Evolutionary conservation across 2,797 vertebrate species (phyloP), one percentile per base, ranked within the genome.

Genomic region (Sebastes vulpes): DNA sequence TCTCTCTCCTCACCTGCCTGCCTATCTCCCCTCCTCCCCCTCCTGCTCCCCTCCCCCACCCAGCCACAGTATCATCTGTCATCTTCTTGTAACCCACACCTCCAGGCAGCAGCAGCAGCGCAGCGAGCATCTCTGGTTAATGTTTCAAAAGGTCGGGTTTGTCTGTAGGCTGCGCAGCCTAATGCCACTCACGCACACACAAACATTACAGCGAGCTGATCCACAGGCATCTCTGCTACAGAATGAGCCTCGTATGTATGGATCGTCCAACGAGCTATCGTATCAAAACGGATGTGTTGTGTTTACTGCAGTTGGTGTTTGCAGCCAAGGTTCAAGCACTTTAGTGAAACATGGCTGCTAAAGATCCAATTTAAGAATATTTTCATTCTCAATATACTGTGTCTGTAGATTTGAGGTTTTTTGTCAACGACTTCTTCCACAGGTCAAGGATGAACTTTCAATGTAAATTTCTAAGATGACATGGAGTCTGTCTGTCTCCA

Each of bases 11-110:
- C 63, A 84, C 89, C 83, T 65, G 72, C 75, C 3, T 35, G 35
- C 38, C 63, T 58, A 6, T 18, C 38, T 42, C 38, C 38, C 14
- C 38, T 3, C 38, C 14, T 42, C 14, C 14, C 12, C 5, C 6
- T 42, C 1, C 35, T 35, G 1, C 50, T 38, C 18, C 18, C 81
- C 73, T 74, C 72, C 85, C 82, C 77, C 93, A 87, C 80, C 21
- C 68, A 81, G 75, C 31, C 6, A 65, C 76, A 72, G 92, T 90
- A 89, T 94, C 94, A 61, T 67, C 69, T 94, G 84, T 94, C 93
- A 93, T 92, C 89, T 91, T 82, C 83, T 58, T 75, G 95, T 93
- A 96, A 94, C 72, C 29, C 83, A 94, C 63, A 94, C 95, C 92
- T 74, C n/a, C 31, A 42, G 72, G 74, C 76, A 78, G 92, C 94